Evolutionary conservation across 2,888 invertebrate species (phyloP), one percentile per base, ranked within the genome.

Genomic region (Autographa gamma): DNA sequence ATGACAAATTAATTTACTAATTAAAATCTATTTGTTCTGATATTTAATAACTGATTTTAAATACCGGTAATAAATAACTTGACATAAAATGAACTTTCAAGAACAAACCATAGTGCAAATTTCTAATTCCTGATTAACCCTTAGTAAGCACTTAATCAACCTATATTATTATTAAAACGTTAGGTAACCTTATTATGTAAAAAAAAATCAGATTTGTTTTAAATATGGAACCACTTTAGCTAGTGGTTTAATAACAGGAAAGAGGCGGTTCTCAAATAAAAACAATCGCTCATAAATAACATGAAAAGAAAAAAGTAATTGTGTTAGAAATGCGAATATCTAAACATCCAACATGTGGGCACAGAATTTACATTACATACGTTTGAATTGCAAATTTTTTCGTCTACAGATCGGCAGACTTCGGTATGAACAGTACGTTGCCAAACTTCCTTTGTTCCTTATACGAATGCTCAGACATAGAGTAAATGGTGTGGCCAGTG

Each of bases 361-460:
- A 90, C 88, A 76, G 84, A 84, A 84, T 78, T 18, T 54, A 56
- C 54, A 56, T 56, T 56, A 11, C 25, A 13, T 56, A 56, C 81
- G 82, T 87, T 89, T 88, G 85, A 90, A 90, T 90, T 93, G 90
- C 89, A 89, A 92, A 91, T 93, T 89, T 89, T 48, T 88, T 89
- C 85, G 88, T 91, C 89, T 90, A 90, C 86, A 86, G 85, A 86
- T 88, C 82, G 73, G 69, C 88, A 90, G 91, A 89, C 91, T 85
- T 82, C 81, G 83, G 87, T 88, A 90, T 87, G 90, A 90, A 93
- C 93, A 94, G 93, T 93, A 88, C 90, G 86, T 89, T 90, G 90
- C 91, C 90, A 91, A 92, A 93, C 93, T 92, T 95, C 95, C 94
- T 95, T 94, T 95, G 95, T 95, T 93, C 93, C 93, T 89, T 91